Percentiles rank a stretch among this genome's conserved stretches.
Evolutionary conservation across 2,797 vertebrate species (phyloP).

Genomic region (Pseudochromis fuscus): DNA sequence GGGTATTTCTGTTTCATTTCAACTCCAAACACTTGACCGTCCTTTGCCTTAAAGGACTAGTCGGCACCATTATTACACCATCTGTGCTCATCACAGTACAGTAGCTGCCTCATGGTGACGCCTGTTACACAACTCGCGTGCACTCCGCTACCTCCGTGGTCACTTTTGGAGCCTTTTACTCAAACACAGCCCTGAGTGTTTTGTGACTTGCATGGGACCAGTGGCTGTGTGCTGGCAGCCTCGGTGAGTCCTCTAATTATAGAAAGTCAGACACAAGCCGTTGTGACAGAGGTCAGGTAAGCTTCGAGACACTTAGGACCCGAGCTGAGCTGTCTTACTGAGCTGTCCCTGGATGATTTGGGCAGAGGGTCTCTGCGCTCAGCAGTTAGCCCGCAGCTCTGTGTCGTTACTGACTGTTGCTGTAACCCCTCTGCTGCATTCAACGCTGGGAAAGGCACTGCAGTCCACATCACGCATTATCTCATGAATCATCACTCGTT

Average conservation of each 20-base stretch:
- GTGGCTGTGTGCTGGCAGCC: conserved; percentile 13
- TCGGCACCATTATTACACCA: conserved; percentile 1
- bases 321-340: conserved; percentile 22
- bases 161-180: conserved; percentile 19
- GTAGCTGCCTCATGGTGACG: background rate
- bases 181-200: conserved; percentile 31
- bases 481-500: conserved; percentile 45
- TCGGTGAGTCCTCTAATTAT: conserved; percentile 43
- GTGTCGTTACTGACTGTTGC: background rate
- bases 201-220: conserved; percentile 34
- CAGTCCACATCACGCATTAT: conserved; percentile 25
- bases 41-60: background rate
- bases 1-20: background rate
- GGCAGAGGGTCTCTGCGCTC: conserved; percentile 17
- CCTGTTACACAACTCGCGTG: conserved; percentile 15
- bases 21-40: background rate
- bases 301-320: conserved; percentile 26
- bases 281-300: conserved; percentile 59
- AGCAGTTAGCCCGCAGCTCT: conserved; percentile 14
- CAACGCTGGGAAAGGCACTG: conserved; percentile 3
- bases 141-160: conserved; percentile 15
- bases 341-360: conserved; percentile 22
- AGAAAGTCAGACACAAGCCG: conserved; percentile 37
- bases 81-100: conserved; percentile 2
- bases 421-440: conserved; percentile 9